phyloP scores from a whole-genome alignment of 1,140 invertebrate genomes.

The Tribolium castaneum region DNA sequence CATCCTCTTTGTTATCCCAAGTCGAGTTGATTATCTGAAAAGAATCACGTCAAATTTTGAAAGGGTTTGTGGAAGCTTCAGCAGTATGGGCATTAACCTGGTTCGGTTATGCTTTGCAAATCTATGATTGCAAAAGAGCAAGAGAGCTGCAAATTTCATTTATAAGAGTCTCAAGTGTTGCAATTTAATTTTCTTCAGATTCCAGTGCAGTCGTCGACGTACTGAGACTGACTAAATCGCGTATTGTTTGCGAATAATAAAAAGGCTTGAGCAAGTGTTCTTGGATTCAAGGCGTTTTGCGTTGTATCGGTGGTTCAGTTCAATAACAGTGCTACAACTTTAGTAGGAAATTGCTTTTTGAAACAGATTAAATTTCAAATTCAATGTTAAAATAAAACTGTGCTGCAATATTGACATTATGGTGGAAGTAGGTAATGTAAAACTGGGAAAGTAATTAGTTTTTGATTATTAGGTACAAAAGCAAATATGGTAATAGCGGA shows the following conservation, averaged over 20 bases:
- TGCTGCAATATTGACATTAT: neutral
- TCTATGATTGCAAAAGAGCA: neutral
- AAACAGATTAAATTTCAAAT: conserved; percentile 12
- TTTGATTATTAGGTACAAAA: neutral
- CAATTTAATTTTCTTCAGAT: conserved; percentile 19
- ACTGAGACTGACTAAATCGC: neutral
- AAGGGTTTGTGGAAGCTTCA: neutral
- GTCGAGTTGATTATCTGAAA: neutral
- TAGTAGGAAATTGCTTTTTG: neutral
- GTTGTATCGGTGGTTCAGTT: conserved; percentile 9
- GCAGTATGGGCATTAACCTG: neutral
- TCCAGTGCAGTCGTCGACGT: neutral
- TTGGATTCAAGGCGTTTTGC: conserved; percentile 3
- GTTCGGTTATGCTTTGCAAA: neutral
- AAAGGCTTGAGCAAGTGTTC: conserved; percentile 4
- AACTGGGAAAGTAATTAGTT: neutral
- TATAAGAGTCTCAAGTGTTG: neutral
- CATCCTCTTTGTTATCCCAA: neutral
- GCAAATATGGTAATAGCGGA: neutral
- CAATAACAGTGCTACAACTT: conserved; percentile 9
- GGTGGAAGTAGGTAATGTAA: neutral
- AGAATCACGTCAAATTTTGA: too few species aligned
- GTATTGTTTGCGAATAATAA: conserved; percentile 25
- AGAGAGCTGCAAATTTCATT: neutral
- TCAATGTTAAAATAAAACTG: conserved; percentile 9